A percentile compares a stretch with the other conserved stretches of the same genome.
phyloP scores from a whole-genome alignment of 1,140 invertebrate genomes.

The Drosophila guanche region DNA sequence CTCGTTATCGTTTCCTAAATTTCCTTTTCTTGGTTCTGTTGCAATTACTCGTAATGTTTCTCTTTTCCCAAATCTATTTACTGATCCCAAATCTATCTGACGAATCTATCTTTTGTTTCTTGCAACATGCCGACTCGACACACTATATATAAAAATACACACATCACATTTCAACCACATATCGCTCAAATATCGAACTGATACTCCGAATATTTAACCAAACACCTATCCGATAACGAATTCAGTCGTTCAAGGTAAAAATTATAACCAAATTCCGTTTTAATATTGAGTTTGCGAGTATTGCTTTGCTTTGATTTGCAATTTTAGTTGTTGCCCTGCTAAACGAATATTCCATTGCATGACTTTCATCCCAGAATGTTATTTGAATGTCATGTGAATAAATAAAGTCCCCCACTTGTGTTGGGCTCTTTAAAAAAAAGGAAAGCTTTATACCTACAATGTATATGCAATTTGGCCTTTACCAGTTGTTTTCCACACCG shows the following conservation, averaged over 20 bases:
- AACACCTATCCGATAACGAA: constrained; percentile 34
- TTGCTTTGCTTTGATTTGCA: constrained; percentile 23
- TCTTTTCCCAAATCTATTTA: constrained; percentile 40
- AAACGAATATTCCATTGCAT: constrained; percentile 20
- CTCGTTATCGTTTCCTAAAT: constrained; percentile 32
- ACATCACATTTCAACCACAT: constrained; percentile 31
- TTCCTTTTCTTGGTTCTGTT: constrained; percentile 31
- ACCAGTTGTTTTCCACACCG: too few relatives aligned
- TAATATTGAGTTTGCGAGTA: constrained; percentile 4
- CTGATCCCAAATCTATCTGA: constrained; percentile 66
- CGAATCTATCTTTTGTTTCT: constrained; percentile 63
- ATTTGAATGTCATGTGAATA: neutral
- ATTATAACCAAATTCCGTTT: constrained; percentile 26
- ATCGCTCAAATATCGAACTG: constrained; percentile 40
- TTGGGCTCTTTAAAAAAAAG: neutral
- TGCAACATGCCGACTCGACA: constrained; percentile 47
- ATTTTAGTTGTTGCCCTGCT: constrained; percentile 23
- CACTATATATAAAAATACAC: constrained; percentile 24
- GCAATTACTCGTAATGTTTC: constrained; percentile 30
- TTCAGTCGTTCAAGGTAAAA: constrained; percentile 77
- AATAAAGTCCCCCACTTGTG: neutral
- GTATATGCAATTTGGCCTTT: too few relatives aligned
- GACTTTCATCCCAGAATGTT: neutral
- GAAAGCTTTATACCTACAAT: too few relatives aligned
- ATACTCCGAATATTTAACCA: constrained; percentile 48